A percentile compares a stretch with the other conserved stretches of the same genome.
Evolutionary conservation across 2,888 invertebrate species (phyloP).

Genomic region (Antitype chi): DNA sequence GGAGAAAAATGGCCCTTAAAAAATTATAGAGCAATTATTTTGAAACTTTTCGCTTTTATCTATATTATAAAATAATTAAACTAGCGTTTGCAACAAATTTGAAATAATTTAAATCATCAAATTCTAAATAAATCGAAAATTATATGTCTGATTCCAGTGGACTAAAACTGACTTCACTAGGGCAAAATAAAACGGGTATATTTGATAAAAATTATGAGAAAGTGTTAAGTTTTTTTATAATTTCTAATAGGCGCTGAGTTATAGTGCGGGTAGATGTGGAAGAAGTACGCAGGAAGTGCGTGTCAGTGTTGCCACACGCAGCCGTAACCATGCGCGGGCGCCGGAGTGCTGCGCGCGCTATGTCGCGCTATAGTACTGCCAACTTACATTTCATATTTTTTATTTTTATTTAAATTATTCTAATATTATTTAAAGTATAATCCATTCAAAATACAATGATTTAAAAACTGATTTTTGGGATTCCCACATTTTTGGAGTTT

Average conservation of each 20-base stretch:
- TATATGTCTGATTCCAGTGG: slow-evolving; percentile 16
- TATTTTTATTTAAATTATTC: slow-evolving; percentile 35
- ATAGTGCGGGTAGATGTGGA: slow-evolving; percentile 79
- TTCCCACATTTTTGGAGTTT: background rate
- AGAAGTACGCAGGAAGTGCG: slow-evolving; percentile 81
- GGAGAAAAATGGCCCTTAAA: slow-evolving; percentile 39
- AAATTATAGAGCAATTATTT: slow-evolving; percentile 33
- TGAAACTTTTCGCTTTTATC: slow-evolving; percentile 11
- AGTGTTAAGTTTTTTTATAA: slow-evolving; percentile 83
- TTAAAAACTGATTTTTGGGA: background rate
- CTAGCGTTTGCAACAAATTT: slow-evolving; percentile 27
- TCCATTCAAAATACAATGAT: slow-evolving; percentile 6
- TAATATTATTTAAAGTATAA: slow-evolving; percentile 21
- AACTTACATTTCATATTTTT: slow-evolving; percentile 30
- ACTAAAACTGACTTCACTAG: slow-evolving; percentile 58
- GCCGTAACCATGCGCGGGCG: slow-evolving; percentile 78
- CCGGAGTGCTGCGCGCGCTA: slow-evolving; percentile 42
- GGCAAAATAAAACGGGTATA: slow-evolving; percentile 76
- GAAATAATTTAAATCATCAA: slow-evolving; percentile 39
- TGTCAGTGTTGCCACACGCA: slow-evolving; percentile 85
- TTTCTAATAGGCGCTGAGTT: slow-evolving; percentile 87
- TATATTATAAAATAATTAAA: slow-evolving; percentile 12
- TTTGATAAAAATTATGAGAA: slow-evolving; percentile 77
- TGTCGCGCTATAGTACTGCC: slow-evolving; percentile 22
- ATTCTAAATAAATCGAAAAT: slow-evolving; percentile 20